Base-by-base conservation (phyloP, 2,888 invertebrate species). In the Philopedon plagiatum region DNA sequence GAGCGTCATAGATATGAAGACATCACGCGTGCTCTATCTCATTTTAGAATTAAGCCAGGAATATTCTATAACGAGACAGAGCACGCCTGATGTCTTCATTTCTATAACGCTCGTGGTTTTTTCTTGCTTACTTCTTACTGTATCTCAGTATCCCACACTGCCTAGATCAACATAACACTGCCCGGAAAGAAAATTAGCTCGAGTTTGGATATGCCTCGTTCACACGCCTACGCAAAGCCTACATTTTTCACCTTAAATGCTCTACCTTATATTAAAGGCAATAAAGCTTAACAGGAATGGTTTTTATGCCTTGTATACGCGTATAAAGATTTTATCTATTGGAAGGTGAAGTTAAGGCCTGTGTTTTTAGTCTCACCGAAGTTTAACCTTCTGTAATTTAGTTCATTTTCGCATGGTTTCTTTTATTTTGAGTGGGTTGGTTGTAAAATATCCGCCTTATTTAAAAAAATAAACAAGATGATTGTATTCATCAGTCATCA, bases 221-320 rank as follows among this genome's bases (percentile, higher is more conserved):
- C 51, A 63, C 62, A 62, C 62, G 49, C 62, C 62, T 63, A 63
- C 62, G 18, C 5, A 63, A 63, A 51, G 62, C 62, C 51, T 15
- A 63, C 62, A 51, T 63, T 51, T 63, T 63, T 63, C 21, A 51
- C 37, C 5, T 19, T 39, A 62, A 62, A 44, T 62, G 61, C 32
- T 49, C 34, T 49, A 49, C 19, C 61, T 63, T 34, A 63, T 37
- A 13, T 51, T 63, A 37, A 34, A 63, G n/a, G 49, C 21, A 51
- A 49, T 63, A 61, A 63, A 63, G 34, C 23, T 63, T n/a, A 63
- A 49, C 51, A 63, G 15, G 51, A 63, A 51, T 51, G 62, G 62
- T 29, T 49, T 51, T 63, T 51, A 51, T 51, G 62, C n/a, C n/a
- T 34, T 11, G 23, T 15, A 23, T 15, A 34, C 21, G 49, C 21